phyloP scores from a whole-genome alignment of 2,113 vertebrate species.

The Phylloscopus whistleri region DNA sequence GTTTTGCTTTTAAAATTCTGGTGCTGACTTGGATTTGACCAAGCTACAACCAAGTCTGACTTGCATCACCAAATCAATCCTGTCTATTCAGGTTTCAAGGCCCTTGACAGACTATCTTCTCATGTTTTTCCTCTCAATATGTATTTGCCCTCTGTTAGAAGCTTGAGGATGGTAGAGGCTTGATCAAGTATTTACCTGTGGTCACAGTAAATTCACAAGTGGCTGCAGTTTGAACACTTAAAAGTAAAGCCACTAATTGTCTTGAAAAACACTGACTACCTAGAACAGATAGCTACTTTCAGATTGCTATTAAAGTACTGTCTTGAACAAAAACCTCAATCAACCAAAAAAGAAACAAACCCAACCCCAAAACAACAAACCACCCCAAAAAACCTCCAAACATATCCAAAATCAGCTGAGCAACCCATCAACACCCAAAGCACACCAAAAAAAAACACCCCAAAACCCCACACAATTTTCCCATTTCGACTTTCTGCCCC shows the following conservation, averaged over 20 bases:
- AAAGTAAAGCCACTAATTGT: not conserved
- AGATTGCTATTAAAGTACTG: not conserved
- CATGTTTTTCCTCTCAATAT: not conserved
- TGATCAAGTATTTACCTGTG: not conserved
- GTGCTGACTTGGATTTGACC: not conserved
- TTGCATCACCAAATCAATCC: not conserved
- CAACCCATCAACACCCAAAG: not conserved
- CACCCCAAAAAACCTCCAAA: not conserved
- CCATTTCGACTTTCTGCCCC: not conserved
- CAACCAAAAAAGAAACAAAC: not conserved
- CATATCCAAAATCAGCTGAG: not conserved
- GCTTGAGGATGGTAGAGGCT: not conserved
- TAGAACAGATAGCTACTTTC: not conserved
- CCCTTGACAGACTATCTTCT: not conserved
- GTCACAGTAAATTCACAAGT: not conserved
- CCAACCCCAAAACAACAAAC: not conserved
- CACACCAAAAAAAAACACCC: not conserved
- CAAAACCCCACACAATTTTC: not conserved
- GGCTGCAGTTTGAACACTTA: not conserved
- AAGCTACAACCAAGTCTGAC: not conserved
- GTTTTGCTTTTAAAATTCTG: not conserved
- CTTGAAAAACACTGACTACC: not conserved
- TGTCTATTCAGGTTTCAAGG: not conserved
- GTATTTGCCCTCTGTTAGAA: not conserved
- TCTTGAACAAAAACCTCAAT: not conserved